phyloP scores from a whole-genome alignment of 2,113 vertebrate species.

The Carettochelys insculpta region DNA sequence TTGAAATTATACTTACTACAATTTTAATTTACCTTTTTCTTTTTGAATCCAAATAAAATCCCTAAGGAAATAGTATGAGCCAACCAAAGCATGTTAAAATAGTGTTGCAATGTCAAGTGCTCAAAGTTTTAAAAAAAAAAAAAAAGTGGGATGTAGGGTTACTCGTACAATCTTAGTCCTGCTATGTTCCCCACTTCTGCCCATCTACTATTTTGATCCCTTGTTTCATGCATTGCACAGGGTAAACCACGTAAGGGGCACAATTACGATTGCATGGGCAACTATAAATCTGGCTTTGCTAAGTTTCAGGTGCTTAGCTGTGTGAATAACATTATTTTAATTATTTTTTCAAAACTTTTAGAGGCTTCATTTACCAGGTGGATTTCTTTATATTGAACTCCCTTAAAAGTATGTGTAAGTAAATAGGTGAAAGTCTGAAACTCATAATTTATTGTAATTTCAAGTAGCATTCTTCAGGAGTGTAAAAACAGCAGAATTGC shows the following conservation, averaged over 20 bases:
- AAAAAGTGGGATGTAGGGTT: neutral
- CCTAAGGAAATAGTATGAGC: neutral
- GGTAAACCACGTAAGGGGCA: neutral
- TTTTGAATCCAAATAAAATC: neutral
- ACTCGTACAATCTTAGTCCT: neutral
- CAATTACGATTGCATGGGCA: neutral
- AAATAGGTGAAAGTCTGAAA: neutral
- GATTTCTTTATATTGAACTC: neutral
- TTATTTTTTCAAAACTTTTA: too few relatives aligned
- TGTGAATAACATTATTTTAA: neutral
- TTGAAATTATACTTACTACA: neutral
- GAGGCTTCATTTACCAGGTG: fast-evolving
- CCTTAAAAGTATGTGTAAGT: neutral
- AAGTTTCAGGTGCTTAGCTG: neutral
- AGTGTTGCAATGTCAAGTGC: neutral
- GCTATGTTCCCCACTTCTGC: neutral
- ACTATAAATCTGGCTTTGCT: neutral
- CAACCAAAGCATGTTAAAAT: neutral
- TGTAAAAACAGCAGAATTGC: neutral
- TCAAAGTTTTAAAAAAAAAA: constrained; percentile 14
- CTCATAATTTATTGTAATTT: neutral
- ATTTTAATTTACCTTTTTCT: neutral
- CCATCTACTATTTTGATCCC: neutral
- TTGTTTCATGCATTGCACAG: neutral
- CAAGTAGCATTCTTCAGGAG: neutral